These are phyloP conservation scores for Nomada lathburiana DNA, from an alignment of 2,888 invertebrate species.

Conservation along the genomic window DNA sequence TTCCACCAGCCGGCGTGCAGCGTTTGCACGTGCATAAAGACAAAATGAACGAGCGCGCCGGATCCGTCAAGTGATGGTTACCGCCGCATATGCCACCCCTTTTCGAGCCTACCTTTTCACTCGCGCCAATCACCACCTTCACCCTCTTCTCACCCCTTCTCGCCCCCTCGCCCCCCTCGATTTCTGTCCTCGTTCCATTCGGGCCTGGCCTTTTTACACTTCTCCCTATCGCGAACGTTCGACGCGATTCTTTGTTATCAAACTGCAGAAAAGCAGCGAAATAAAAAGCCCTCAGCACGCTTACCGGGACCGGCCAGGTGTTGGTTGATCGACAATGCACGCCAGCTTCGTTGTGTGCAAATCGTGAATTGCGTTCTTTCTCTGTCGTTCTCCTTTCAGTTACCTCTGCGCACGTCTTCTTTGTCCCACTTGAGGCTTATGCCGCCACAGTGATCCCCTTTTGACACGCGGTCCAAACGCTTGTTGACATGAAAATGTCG, in stretches of 20 bases:
- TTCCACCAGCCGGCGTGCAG: constrained; percentile 1
- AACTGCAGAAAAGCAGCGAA: constrained; percentile 38
- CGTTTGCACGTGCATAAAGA: constrained; percentile 58
- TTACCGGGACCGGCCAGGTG: constrained; percentile 67
- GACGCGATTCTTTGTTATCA: constrained; percentile 38
- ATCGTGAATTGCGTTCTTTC: constrained; percentile 53
- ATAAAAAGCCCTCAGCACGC: constrained; percentile 65
- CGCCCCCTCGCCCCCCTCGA: neutral
- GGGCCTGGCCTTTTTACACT: constrained; percentile 13
- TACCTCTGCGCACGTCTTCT: neutral
- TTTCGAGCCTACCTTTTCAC: constrained; percentile 11
- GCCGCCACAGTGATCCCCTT: constrained; percentile 17
- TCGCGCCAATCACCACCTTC: neutral
- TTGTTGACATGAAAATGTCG: constrained; percentile 63
- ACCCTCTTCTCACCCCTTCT: neutral
- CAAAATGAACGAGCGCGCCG: constrained; percentile 56
- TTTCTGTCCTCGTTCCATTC: neutral
- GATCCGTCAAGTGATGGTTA: constrained; percentile 55
- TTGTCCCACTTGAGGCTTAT: neutral
- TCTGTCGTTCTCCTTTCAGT: neutral
- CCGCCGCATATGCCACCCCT: constrained; percentile 43
- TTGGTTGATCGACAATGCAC: constrained; percentile 64
- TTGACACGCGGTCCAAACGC: constrained; percentile 47
- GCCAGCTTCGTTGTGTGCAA: constrained; percentile 52
- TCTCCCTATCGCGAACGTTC: constrained; percentile 8